Conservation (phyloP, 2,797 vertebrate species). For the Leptodactylus fallax region DNA sequence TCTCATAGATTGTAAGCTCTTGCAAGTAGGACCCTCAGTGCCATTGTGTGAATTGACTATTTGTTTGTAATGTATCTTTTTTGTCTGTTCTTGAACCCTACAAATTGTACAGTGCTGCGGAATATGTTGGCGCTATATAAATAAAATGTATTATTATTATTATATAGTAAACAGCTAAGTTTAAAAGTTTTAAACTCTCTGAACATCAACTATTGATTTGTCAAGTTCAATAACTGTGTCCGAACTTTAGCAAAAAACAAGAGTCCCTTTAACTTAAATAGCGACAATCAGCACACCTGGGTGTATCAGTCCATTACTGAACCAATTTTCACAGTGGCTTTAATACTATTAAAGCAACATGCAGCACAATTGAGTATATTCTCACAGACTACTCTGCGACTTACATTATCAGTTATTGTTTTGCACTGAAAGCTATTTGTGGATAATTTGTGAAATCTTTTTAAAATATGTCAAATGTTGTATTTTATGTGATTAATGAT, state of each 20-base stretch:
- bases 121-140: no score
- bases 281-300: conserved; percentile 19
- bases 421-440: background rate
- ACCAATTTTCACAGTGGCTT: conserved; percentile 6
- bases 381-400: background rate
- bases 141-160: no score
- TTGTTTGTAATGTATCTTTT: no score
- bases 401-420: background rate
- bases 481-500: conserved; percentile 10
- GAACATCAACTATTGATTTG: background rate
- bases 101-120: no score
- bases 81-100: no score
- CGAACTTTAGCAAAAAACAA: conserved; percentile 17
- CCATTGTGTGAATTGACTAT: no score
- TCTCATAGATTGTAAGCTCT: no score
- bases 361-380: conserved; percentile 19
- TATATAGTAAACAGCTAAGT: background rate
- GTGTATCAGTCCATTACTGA: background rate
- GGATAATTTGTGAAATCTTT: background rate
- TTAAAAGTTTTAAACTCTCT: background rate
- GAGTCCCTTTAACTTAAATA: background rate
- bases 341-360: background rate
- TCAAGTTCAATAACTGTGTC: conserved; percentile 2
- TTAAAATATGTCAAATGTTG: background rate
- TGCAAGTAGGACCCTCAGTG: no score